Percentiles rank a stretch among this genome's conserved stretches.
Evolutionary conservation across 2,113 vertebrate species (phyloP).

Genomic region (Hippocampus guttulatus): DNA sequence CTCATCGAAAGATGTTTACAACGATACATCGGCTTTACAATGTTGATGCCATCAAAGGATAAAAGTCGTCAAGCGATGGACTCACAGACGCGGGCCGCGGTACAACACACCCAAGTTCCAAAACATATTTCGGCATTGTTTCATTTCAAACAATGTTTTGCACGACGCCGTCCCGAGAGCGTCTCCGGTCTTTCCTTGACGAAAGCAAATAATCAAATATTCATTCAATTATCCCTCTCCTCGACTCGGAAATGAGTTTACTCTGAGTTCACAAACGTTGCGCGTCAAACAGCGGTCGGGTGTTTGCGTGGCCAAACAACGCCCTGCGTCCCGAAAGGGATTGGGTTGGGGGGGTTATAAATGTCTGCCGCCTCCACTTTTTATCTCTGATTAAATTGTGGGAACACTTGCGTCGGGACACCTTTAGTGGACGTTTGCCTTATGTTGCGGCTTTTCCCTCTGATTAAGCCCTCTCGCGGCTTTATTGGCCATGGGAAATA

Average conservation of each 20-base stretch:
- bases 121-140: constrained; percentile 2
- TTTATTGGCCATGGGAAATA: constrained; percentile 67
- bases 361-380: constrained; percentile 37
- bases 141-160: constrained; percentile 1
- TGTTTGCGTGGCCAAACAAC: constrained; percentile 33
- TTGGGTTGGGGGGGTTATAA: not conserved
- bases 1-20: not conserved
- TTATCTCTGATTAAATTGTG: constrained; percentile 54
- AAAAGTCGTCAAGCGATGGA: not conserved
- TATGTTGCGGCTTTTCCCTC: constrained; percentile 53
- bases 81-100: not conserved
- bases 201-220: constrained; percentile 17
- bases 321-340: not conserved
- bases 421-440: constrained; percentile 40
- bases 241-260: constrained; percentile 28
- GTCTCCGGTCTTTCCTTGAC: not conserved
- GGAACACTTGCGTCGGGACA: constrained; percentile 45
- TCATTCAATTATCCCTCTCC: constrained; percentile 44
- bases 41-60: not conserved
- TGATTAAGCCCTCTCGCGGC: constrained; percentile 63
- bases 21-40: not conserved
- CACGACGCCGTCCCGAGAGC: not conserved
- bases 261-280: constrained; percentile 36
- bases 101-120: not conserved
- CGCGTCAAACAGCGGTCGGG: constrained; percentile 19